Evolutionary conservation across 2,888 invertebrate genomes (phyloP).

Genomic region (Acleris laterana): DNA sequence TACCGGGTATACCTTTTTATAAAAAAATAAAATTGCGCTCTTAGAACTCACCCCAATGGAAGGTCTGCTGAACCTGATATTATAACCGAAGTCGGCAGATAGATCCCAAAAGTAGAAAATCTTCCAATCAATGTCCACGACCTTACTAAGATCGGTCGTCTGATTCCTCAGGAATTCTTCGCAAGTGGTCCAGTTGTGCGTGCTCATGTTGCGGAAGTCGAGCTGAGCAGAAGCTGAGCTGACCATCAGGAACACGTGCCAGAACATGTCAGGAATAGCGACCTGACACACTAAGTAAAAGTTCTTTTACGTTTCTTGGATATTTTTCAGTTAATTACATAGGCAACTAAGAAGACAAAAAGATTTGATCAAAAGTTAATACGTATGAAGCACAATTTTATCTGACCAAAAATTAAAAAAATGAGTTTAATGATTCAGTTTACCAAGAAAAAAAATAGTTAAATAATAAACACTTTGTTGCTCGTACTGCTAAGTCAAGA

Average conservation of each 20-base stretch:
- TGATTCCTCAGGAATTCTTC: conserved; percentile 56
- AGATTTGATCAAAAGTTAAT: no score
- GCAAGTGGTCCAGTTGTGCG: conserved; percentile 59
- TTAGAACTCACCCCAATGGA: conserved; percentile 50
- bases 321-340: no score
- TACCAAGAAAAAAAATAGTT: no score
- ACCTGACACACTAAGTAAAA: no score
- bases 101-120: conserved; percentile 65
- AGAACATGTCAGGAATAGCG: conserved; percentile 12
- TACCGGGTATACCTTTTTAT: neutral
- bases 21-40: neutral
- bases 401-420: no score
- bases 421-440: no score
- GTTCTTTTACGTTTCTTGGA: no score
- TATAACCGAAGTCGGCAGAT: conserved; percentile 50
- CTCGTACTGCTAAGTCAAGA: no score
- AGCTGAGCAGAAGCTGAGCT: conserved; percentile 5
- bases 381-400: no score
- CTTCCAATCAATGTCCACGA: conserved; percentile 63
- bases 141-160: conserved; percentile 47
- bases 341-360: no score
- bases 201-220: conserved; percentile 9
- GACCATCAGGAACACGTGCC: conserved; percentile 6
- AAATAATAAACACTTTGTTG: no score
- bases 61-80: conserved; percentile 56